Base-by-base conservation (phyloP, 2,113 vertebrate species). In the Rhinoptilus africanus region DNA sequence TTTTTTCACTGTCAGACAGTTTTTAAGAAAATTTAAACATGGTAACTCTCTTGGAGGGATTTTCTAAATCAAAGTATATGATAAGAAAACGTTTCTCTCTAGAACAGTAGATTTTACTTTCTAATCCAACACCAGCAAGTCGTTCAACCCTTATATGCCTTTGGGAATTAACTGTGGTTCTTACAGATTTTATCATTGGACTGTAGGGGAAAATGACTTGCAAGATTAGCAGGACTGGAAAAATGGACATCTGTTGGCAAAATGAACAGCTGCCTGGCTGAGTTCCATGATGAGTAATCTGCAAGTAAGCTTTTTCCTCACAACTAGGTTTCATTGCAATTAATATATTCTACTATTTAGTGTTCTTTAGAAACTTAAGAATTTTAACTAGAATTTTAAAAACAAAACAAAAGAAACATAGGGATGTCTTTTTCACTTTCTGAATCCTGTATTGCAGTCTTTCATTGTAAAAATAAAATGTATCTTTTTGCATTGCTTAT, bases 231-330 rank as follows among this genome's bases (percentile, higher is more conserved):
- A 95, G 45, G 43, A 78, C 43, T 76, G 39, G 57, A 89, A 95
- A 93, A 93, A 89, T 30, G 32, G 91, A 76, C 96, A 92, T 92
- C 86, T 96, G 83, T 60, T 92, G 35, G 73, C 59, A 94, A 95
- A 92, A 67, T 20, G 28, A 96, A 73, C 94, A 95, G 54, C 85
- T 95, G 84, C 19, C 27, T 80, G 43, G 63, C 67, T 85, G 56
- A 78, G 6, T 57, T 89, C 57, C 34, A 18, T 62, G 39, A 84
- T 81, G 53, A 83, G 34, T 89, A 78, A 89, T 77, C 26, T 89
- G 56, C 48, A 86, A 39, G 69, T 71, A 85, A 90, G 57, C 35
- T 74, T 80, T 92, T 94, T 89, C 37, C 47, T 90, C 60, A 89
- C 27, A 96, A 84, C 32, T 57, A 75, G 14, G 4, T 91, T 94